A percentile compares a stretch with the other conserved stretches of the same genome.
Conservation (phyloP, 2,888 invertebrate species). For the Caprella mutica region DNA sequence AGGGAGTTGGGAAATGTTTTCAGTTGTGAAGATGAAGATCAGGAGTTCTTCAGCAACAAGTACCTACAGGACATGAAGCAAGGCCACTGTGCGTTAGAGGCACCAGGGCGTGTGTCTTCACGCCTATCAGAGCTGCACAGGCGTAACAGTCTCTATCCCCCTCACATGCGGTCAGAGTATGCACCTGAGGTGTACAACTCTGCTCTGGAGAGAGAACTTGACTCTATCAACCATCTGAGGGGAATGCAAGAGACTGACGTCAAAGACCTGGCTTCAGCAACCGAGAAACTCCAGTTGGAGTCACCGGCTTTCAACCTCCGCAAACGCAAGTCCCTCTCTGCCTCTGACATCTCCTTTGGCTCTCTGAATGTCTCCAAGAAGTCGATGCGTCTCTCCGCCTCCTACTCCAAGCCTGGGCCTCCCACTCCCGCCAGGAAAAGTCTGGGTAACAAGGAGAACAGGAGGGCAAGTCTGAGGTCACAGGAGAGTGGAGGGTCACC, state of each 20-base stretch:
- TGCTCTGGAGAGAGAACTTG: constrained; percentile 9
- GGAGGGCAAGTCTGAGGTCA: constrained; percentile 4
- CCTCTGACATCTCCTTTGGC: constrained; percentile 9
- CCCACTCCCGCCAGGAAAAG: constrained; percentile 28
- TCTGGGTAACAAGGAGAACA: constrained; percentile 24
- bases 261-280: constrained; percentile 22
- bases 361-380: constrained; percentile 17
- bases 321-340: constrained; percentile 28
- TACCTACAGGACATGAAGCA: constrained; percentile 53
- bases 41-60: constrained; percentile 69
- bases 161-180: constrained; percentile 72
- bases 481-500: background rate
- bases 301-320: constrained; percentile 31
- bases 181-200: constrained; percentile 51
- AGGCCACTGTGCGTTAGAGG: constrained; percentile 38
- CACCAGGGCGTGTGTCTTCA: too few species aligned
- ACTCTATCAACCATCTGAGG: background rate
- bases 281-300: constrained; percentile 25
- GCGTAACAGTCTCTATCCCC: constrained; percentile 70
- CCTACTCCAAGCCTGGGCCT: constrained; percentile 29
- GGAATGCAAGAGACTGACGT: constrained; percentile 13
- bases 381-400: constrained; percentile 24
- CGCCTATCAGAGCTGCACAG: constrained; percentile 59
- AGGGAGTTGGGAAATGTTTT: constrained; percentile 41
- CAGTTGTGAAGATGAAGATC: constrained; percentile 73